phyloP scores from a whole-genome alignment of 2,113 vertebrate genomes.

The Grus americana region DNA sequence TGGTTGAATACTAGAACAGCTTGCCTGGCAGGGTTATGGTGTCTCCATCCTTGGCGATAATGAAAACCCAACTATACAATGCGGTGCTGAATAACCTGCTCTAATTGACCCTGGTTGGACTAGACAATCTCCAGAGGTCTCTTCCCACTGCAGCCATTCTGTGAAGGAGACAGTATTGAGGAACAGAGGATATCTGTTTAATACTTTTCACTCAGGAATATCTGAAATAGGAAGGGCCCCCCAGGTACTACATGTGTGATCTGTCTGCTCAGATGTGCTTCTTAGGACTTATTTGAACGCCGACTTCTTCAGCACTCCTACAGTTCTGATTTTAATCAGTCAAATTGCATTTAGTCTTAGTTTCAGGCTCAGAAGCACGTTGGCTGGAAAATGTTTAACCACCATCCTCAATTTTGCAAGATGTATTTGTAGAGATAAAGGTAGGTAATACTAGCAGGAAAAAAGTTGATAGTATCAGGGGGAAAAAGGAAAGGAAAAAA shows the following conservation, averaged over 20 bases:
- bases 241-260: neutral
- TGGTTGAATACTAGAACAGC: neutral
- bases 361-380: neutral
- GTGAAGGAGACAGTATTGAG: neutral
- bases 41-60: neutral
- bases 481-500: neutral
- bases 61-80: no score
- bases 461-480: neutral
- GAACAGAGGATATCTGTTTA: neutral
- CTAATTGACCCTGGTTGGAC: neutral
- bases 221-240: neutral
- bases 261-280: neutral
- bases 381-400: neutral
- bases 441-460: neutral
- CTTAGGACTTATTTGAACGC: neutral
- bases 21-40: neutral
- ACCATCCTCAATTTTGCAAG: neutral
- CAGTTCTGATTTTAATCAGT: neutral
- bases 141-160: neutral
- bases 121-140: neutral
- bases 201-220: neutral
- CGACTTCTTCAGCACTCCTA: neutral
- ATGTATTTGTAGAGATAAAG: neutral
- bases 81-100: neutral
- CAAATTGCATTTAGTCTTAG: neutral